phyloP scores from a whole-genome alignment of 2,113 vertebrate species.

The Solenodon paradoxus region DNA sequence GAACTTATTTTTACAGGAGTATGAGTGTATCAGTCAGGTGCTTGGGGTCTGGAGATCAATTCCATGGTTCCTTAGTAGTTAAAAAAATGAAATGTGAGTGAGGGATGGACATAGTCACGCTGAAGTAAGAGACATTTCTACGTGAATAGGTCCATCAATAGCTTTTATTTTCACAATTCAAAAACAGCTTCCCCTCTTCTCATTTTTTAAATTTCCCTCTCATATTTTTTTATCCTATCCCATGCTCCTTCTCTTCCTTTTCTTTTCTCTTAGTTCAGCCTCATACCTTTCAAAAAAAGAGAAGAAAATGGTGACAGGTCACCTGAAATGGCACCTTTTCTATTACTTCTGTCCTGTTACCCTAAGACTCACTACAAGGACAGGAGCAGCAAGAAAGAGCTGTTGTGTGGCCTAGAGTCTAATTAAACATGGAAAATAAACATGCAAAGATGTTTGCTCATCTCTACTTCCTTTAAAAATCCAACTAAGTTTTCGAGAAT shows the following conservation, averaged over 20 bases:
- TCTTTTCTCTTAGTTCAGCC: not conserved
- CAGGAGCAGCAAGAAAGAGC: not conserved
- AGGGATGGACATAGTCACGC: not conserved
- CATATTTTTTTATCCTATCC: not conserved
- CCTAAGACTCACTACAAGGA: not conserved
- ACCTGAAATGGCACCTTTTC: not conserved
- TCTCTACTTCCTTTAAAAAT: not conserved
- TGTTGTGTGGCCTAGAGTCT: not conserved
- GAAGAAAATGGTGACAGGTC: not conserved
- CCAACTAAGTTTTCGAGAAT: not conserved
- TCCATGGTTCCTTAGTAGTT: not conserved
- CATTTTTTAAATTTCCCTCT: not conserved
- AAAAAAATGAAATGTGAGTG: not conserved
- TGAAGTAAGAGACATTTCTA: not conserved
- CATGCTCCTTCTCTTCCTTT: not conserved
- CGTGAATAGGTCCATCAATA: not conserved
- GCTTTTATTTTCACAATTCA: not conserved
- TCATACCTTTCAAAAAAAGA: not conserved
- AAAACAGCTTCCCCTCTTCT: not conserved
- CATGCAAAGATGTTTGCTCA: not conserved
- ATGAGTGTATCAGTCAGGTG: not conserved
- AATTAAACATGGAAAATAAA: not conserved
- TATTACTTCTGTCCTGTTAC: not conserved
- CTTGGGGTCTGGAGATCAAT: not conserved
- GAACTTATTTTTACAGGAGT: not conserved